Conservation (phyloP, 2,113 vertebrate species). For the Naja naja region DNA sequence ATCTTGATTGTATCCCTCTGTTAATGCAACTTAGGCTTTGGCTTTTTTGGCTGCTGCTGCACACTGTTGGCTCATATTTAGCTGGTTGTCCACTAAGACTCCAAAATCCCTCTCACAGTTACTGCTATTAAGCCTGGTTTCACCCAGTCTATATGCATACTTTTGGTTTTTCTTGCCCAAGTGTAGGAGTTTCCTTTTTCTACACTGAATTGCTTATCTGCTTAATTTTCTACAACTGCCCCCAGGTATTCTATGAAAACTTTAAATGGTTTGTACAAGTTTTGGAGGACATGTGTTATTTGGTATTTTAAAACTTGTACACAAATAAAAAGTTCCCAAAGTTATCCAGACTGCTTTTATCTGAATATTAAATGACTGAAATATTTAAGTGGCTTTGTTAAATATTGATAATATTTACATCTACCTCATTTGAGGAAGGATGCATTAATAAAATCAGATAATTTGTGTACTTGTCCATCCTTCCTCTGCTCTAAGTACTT, state of each 20-base stretch:
- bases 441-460: neutral
- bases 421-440: neutral
- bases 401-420: neutral
- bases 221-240: conserved; percentile 24
- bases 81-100: too few relatives aligned
- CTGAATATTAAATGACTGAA: neutral
- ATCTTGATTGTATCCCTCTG: too few relatives aligned
- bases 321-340: neutral
- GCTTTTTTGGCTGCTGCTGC: too few relatives aligned
- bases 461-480: neutral
- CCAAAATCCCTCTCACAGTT: too few relatives aligned
- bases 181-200: too few relatives aligned
- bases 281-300: conserved; percentile 1
- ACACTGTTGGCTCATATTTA: too few relatives aligned
- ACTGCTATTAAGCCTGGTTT: too few relatives aligned
- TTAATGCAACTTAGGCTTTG: too few relatives aligned
- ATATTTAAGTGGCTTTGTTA: neutral
- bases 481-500: neutral
- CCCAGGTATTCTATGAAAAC: neutral
- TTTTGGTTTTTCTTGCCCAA: too few relatives aligned
- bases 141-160: too few relatives aligned
- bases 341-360: conserved; percentile 16
- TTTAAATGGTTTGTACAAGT: conserved; percentile 17
- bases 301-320: conserved; percentile 11
- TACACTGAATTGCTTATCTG: conserved; percentile 28